Conservation (phyloP, 2,797 vertebrate species). For the Chloroceryle amazona region DNA sequence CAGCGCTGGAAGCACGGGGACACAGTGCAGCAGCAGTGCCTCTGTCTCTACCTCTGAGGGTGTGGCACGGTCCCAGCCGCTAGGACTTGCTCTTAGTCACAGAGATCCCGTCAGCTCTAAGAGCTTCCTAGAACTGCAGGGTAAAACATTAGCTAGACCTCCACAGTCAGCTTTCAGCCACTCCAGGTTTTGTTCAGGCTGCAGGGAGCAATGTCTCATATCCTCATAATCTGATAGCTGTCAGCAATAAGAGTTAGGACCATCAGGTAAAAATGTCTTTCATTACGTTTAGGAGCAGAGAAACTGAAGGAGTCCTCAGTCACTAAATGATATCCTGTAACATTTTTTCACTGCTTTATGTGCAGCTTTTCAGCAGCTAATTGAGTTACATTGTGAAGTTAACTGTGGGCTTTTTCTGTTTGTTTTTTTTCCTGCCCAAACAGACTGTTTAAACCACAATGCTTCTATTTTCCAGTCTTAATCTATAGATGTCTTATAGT, state of each 20-base stretch:
- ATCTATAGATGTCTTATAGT: fast-evolving
- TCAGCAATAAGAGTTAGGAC: not conserved
- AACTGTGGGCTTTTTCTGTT: fast-evolving
- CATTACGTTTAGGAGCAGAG: not conserved
- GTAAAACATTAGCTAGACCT: fast-evolving
- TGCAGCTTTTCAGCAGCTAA: not conserved
- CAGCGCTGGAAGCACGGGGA: no score
- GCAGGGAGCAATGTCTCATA: not conserved
- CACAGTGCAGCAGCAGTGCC: not conserved
- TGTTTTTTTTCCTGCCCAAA: not conserved
- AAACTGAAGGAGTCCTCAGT: not conserved
- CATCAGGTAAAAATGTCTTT: not conserved
- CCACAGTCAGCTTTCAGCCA: not conserved
- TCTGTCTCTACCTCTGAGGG: not conserved
- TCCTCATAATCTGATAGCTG: not conserved
- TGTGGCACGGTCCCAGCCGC: not conserved
- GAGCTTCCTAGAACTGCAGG: not conserved
- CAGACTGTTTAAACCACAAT: not conserved
- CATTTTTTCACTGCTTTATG: not conserved
- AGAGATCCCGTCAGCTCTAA: not conserved
- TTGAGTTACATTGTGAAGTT: not conserved
- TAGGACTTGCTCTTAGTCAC: not conserved
- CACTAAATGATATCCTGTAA: not conserved
- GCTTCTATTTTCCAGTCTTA: not conserved
- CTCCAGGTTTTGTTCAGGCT: not conserved